Evolutionary conservation across 2,888 invertebrate species (phyloP), one percentile per base, ranked within the genome.

Genomic region (Poecilobothrus nobilitatus): DNA sequence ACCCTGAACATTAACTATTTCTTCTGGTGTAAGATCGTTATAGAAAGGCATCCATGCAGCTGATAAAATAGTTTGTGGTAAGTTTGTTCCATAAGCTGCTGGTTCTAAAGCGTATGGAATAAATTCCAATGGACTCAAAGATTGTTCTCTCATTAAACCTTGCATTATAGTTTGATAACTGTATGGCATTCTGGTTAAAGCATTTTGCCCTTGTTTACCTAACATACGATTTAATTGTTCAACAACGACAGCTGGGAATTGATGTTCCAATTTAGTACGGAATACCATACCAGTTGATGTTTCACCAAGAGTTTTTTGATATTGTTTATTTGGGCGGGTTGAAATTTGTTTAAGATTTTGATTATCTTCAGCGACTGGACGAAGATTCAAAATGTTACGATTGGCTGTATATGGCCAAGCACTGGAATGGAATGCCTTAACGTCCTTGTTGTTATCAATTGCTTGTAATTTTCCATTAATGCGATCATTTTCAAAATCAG

Each of bases 381-480:
- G 80, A 65, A 87, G 77, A 20, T 82, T 79, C 65, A 86, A 82
- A 73, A 87, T 85, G 74, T 87, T 84, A 74, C 86, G 84, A 72
- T 80, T 83, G 1, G 87, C 79, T 18, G 87, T 87, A 79, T 87
- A 91, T 8, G 91, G 90, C 82, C 85, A 84, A 1, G 85, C 84
- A 75, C 87, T 87, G 79, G 82, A 84, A 75, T 89, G 88, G 66
- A 85, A 77, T 15, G 88, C 73, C 34, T 83, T 84, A 21, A 81
- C 79, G 53, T 85, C 83, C 71, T 85, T 81, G 34, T 86, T 83
- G 12, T 83, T 79, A 67, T 83, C 79, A 37, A 65, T 37, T 6
- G 87, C 84, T 71, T 84, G 81, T 6, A 88, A 22, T 73, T 83
- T 83, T 18, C 86, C 70, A 69, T 83, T 79, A 3, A 85, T 66